These are phyloP conservation scores for Darevskia nairensis DNA, from an alignment of 2,797 vertebrate species.

Conservation along the genomic window DNA sequence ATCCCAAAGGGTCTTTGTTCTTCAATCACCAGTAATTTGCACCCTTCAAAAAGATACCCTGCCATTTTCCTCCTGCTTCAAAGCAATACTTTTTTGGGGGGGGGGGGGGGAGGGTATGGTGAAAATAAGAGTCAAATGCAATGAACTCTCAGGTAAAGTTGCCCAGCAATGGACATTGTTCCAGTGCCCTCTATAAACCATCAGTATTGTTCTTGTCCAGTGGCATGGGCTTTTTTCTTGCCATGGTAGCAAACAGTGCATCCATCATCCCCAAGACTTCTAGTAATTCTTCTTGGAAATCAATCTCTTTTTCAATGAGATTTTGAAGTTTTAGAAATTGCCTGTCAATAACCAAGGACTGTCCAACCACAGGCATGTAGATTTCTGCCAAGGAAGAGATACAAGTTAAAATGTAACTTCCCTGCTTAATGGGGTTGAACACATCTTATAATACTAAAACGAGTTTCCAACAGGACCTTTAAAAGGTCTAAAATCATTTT, in stretches of 20 bases:
- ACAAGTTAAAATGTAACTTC: neutral
- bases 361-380: constrained; percentile 87
- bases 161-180: constrained; percentile 40
- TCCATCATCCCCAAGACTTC: constrained; percentile 97
- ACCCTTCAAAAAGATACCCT: constrained; percentile 43
- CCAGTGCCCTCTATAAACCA: constrained; percentile 70
- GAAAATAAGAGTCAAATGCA: constrained; percentile 44
- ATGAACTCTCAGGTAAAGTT: constrained; percentile 6
- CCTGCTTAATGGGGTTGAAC: neutral
- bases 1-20: constrained; percentile 37
- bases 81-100: constrained; percentile 25
- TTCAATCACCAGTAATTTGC: constrained; percentile 29
- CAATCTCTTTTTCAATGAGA: constrained; percentile 88
- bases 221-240: constrained; percentile 78
- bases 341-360: constrained; percentile 89
- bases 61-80: neutral
- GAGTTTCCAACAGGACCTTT: neutral
- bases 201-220: constrained; percentile 68
- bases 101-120: constrained; percentile 26
- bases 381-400: constrained; percentile 82
- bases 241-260: constrained; percentile 90
- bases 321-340: constrained; percentile 90
- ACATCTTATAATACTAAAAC: neutral
- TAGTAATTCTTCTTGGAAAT: constrained; percentile 90
- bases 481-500: neutral